A percentile compares a stretch with the other conserved stretches of the same genome.
These are phyloP conservation scores for Pseudorhiza aurosa DNA, from an alignment of 30 jellyfish, hydroid and myxozoan genomes.

Conservation along the genomic window DNA sequence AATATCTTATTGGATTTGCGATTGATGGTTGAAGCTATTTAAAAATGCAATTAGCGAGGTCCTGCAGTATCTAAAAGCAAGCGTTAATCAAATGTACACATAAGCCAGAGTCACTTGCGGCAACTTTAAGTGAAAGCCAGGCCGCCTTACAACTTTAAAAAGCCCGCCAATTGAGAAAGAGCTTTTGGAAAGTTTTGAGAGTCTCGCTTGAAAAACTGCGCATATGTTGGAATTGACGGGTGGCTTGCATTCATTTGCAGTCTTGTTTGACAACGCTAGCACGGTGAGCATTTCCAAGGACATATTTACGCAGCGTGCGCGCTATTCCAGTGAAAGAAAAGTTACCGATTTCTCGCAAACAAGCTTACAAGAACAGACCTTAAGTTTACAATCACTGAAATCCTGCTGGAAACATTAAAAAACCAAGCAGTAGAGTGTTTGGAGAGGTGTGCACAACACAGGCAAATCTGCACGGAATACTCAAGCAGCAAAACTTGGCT, in stretches of 20 bases:
- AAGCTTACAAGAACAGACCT: conserved; percentile 24
- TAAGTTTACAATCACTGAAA: background rate
- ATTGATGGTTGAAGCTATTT: too few relatives aligned
- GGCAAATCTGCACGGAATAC: background rate
- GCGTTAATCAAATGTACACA: background rate
- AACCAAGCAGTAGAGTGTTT: background rate
- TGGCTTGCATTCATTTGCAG: conserved; percentile 3
- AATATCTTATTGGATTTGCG: too few relatives aligned
- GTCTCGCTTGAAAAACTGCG: background rate
- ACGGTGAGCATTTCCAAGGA: conserved; percentile 1
- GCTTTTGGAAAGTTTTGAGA: background rate
- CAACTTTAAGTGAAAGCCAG: background rate
- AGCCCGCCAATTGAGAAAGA: background rate
- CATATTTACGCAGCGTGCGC: conserved; percentile 50
- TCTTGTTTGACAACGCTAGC: background rate
- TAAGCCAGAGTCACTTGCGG: background rate
- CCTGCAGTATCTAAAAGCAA: too few relatives aligned
- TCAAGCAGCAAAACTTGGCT: background rate
- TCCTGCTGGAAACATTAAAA: background rate
- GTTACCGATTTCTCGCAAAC: conserved; percentile 40
- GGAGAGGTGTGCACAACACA: background rate
- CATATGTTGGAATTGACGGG: conserved; percentile 1
- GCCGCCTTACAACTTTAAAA: background rate
- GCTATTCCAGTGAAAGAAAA: conserved; percentile 17
- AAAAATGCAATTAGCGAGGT: too few relatives aligned